phyloP scores from a whole-genome alignment of 2,113 vertebrate genomes.

The Chaetops frenatus region DNA sequence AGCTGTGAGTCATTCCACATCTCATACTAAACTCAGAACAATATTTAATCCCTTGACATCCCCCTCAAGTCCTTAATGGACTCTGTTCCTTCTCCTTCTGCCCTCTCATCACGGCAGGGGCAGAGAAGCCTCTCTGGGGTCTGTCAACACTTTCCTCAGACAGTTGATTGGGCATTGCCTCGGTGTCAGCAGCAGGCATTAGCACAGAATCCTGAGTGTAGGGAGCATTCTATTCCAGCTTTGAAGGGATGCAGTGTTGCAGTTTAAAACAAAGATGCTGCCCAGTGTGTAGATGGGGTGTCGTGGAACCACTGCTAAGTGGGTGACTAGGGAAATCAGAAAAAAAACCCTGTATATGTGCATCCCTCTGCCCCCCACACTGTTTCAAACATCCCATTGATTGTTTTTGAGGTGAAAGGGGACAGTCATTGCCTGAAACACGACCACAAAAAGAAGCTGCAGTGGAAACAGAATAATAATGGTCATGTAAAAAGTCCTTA shows the following conservation, averaged over 20 bases:
- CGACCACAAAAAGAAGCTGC: neutral
- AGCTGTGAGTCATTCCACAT: conserved; percentile 12
- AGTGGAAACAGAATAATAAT: neutral
- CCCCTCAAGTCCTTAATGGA: conserved; percentile 20
- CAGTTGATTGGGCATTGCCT: neutral
- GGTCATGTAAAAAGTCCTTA: neutral
- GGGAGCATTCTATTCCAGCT: neutral
- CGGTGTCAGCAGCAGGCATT: neutral
- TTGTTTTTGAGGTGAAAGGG: neutral
- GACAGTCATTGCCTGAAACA: neutral
- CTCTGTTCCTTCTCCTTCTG: conserved; percentile 30
- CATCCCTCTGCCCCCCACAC: neutral
- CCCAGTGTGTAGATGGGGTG: neutral
- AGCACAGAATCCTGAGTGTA: neutral
- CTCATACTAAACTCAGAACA: conserved; percentile 5
- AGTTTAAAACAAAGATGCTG: neutral
- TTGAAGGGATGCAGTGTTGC: neutral
- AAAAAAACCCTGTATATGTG: accelerated
- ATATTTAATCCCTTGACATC: conserved; percentile 44
- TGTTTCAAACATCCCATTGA: neutral
- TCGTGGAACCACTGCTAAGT: neutral
- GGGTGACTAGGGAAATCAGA: neutral
- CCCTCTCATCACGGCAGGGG: neutral
- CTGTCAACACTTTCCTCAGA: neutral
- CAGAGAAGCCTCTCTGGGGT: neutral